Percentiles rank a stretch among this genome's conserved stretches.
Evolutionary conservation across 2,113 vertebrate species (phyloP).

Genomic region (Trogon surrucura): DNA sequence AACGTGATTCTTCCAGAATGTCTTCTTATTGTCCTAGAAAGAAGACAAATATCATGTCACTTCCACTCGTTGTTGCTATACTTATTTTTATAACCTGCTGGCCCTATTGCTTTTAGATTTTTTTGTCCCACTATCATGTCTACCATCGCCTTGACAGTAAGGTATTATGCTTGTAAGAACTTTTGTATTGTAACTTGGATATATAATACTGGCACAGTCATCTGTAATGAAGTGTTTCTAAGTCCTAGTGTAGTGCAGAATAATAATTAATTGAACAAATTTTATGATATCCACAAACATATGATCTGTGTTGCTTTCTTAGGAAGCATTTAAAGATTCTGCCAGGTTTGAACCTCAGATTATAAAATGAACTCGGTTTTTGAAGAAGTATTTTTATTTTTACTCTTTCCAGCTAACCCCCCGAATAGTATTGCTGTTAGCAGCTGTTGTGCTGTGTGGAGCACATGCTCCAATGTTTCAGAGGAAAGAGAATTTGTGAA

Average conservation of each 20-base stretch:
- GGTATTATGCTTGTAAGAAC: fast-evolving
- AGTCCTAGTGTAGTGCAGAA: neutral
- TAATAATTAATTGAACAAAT: neutral
- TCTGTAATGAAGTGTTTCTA: neutral
- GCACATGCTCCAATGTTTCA: neutral
- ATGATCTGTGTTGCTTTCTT: neutral
- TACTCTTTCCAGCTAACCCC: neutral
- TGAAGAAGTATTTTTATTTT: neutral
- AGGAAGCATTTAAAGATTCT: neutral
- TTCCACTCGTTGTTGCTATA: neutral
- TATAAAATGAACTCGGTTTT: neutral
- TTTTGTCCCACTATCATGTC: neutral
- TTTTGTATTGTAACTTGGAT: neutral
- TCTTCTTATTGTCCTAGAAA: neutral
- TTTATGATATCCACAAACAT: neutral
- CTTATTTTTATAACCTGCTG: neutral
- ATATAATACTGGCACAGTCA: neutral
- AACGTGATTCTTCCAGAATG: neutral
- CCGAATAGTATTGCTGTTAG: neutral
- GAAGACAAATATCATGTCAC: neutral
- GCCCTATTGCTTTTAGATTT: neutral
- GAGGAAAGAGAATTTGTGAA: neutral
- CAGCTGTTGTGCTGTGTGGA: neutral
- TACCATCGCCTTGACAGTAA: neutral
- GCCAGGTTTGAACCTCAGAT: neutral